Evolutionary conservation across 2,888 invertebrate species (phyloP).

Genomic region (Quadroppia sp.): DNA sequence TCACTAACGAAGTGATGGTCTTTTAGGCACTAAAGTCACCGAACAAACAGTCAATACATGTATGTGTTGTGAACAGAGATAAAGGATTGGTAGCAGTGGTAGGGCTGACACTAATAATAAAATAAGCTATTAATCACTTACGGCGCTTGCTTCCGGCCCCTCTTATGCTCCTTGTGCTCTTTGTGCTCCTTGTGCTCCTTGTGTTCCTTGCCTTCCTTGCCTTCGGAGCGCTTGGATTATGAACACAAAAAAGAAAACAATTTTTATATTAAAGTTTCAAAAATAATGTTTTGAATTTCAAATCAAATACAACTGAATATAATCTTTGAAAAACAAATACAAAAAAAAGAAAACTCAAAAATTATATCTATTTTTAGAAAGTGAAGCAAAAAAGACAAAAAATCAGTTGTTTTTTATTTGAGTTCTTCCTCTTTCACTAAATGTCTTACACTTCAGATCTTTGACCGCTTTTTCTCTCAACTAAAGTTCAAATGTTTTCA

Average conservation of each 20-base stretch:
- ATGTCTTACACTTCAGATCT: no score
- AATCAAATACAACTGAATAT: neutral
- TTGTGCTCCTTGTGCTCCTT: no score
- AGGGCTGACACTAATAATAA: neutral
- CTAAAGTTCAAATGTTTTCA: no score
- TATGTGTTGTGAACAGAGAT: neutral
- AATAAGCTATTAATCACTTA: conserved; percentile 35
- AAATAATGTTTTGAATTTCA: conserved; percentile 3
- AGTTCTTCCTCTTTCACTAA: no score
- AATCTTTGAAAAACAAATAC: conserved; percentile 10
- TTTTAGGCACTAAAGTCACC: neutral
- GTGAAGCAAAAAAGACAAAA: no score
- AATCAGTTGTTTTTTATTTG: no score
- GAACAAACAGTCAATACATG: neutral
- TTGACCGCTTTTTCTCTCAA: no score
- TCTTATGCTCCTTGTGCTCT: conserved; percentile 38
- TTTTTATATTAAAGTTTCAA: neutral
- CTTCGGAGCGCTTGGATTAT: neutral
- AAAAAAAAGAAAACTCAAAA: no score
- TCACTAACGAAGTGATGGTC: neutral
- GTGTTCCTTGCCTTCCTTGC: no score
- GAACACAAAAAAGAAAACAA: neutral
- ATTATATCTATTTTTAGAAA: no score
- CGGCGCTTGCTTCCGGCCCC: conserved; percentile 41
- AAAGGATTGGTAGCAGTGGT: neutral